Base-by-base conservation (phyloP, 2,113 vertebrate species). In the Rhynchopsitta pachyrhyncha region DNA sequence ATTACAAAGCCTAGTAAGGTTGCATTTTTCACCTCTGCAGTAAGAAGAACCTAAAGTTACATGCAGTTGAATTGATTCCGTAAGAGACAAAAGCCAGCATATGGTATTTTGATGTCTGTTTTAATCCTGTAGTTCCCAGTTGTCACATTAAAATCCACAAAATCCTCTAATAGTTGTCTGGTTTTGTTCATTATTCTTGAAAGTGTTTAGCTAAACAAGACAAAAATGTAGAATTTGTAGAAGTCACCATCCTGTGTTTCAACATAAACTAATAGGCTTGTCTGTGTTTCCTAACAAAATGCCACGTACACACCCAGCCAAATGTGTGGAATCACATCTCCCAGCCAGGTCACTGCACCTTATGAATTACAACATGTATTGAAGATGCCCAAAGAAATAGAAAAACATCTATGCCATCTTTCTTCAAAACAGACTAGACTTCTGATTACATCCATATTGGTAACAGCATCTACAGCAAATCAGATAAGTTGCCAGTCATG, bases 1-100 rank as follows among this genome's bases (percentile, higher is more conserved):
- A 95, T 94, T 93, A 73, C 69, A 92, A 79, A 70, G 57, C 77
- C 37, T 62, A 81, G 33, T 75, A 82, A 94, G 86, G 22, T 59
- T 95, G 77, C 91, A 94, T 95, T 95, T 96, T 93, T 96, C 96
- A 95, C 95, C 83, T 91, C 93, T 85, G 81, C 46, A 94, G 90
- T 96, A 96, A 93, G 86, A 94, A 86, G 77, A 92, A 33, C 82
- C 24, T 90, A 46, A 82, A 90, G 69, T 86, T 88, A 60, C 64
- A 84, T 27, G 55, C 69, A 57, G 69, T 59, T 75, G 64, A 95
- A 75, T 14, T 70, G 73, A 71, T 94, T 90, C 73, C 46, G 11
- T 69, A 71, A 86, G 42, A 84, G 73, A 81, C 39, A 55, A 88
- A 94, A 93, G 1, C 0, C 18, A 87, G 33, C 66, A 84, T 55